These are phyloP conservation scores for Pseudochirops cupreus DNA, from an alignment of 2,797 vertebrate species.

Conservation along the genomic window DNA sequence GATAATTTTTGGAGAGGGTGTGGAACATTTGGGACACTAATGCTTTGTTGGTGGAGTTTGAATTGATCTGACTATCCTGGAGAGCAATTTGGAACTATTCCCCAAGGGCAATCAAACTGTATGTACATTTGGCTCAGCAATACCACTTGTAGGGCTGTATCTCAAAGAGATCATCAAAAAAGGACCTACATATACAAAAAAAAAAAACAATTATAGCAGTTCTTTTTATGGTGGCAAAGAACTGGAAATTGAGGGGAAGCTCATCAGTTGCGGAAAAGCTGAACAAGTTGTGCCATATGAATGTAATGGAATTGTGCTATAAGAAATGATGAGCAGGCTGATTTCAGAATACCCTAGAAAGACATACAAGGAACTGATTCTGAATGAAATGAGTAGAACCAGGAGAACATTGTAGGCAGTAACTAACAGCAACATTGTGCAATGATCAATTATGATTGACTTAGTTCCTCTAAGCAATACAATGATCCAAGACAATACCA, in stretches of 20 bases:
- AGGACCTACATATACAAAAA: not conserved
- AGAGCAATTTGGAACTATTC: not conserved
- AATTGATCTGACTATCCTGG: not conserved
- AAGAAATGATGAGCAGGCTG: not conserved
- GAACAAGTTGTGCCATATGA: not conserved
- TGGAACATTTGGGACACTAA: not conserved
- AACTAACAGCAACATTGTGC: not conserved
- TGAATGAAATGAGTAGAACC: not conserved
- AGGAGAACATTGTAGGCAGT: not conserved
- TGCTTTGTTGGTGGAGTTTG: not conserved
- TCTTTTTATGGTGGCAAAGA: not conserved
- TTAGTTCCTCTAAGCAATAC: not conserved
- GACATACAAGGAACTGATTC: not conserved
- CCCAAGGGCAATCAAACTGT: no score
- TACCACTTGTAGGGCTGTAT: not conserved
- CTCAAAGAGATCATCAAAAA: not conserved
- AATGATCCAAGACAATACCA: not conserved
- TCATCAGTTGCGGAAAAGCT: not conserved
- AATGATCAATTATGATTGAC: not conserved
- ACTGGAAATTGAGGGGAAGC: not conserved
- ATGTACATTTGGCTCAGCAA: not conserved
- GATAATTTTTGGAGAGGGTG: not conserved
- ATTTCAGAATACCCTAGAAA: not conserved
- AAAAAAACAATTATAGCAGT: not conserved
- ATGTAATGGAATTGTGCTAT: not conserved